These are phyloP conservation scores for Synergus japonicus DNA, from an alignment of 2,888 invertebrate species.

Conservation along the genomic window DNA sequence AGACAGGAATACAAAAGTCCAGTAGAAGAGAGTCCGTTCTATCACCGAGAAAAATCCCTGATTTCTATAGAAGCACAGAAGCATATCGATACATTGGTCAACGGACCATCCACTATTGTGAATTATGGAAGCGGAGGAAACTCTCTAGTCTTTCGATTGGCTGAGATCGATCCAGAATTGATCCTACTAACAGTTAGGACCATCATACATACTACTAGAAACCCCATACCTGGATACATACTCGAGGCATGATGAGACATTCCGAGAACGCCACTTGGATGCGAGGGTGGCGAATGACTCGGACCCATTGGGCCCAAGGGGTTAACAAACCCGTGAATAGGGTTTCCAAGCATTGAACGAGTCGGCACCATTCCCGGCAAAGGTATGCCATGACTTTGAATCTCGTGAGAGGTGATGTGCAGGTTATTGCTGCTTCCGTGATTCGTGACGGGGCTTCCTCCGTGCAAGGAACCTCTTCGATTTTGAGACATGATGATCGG, in stretches of 20 bases:
- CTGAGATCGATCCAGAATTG: slow-evolving; percentile 8
- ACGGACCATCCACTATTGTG: slow-evolving; percentile 33
- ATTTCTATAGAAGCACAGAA: slow-evolving; percentile 22
- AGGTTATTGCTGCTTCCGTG: slow-evolving; percentile 48
- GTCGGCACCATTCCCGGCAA: slow-evolving; percentile 71
- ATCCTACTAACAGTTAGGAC: neutral
- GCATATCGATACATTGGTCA: slow-evolving; percentile 20
- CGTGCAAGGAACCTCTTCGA: slow-evolving; percentile 66
- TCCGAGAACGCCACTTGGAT: slow-evolving; percentile 60
- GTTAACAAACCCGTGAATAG: slow-evolving; percentile 73
- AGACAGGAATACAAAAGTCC: slow-evolving; percentile 14
- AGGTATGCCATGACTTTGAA: slow-evolving; percentile 72
- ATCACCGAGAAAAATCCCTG: slow-evolving; percentile 13
- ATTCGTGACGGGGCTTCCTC: slow-evolving; percentile 55
- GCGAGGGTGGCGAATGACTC: slow-evolving; percentile 62
- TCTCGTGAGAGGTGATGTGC: slow-evolving; percentile 60
- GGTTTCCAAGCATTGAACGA: slow-evolving; percentile 57
- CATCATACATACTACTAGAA: neutral
- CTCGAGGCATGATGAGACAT: slow-evolving; percentile 66
- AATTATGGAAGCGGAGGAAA: slow-evolving; percentile 22
- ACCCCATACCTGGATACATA: slow-evolving; percentile 67
- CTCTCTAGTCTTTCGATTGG: slow-evolving; percentile 37
- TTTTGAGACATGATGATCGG: slow-evolving; percentile 67
- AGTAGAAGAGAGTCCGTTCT: neutral
- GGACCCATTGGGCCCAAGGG: slow-evolving; percentile 71